These are phyloP conservation scores for Scaeva pyrastri DNA, from an alignment of 2,888 invertebrate species.

Conservation along the genomic window DNA sequence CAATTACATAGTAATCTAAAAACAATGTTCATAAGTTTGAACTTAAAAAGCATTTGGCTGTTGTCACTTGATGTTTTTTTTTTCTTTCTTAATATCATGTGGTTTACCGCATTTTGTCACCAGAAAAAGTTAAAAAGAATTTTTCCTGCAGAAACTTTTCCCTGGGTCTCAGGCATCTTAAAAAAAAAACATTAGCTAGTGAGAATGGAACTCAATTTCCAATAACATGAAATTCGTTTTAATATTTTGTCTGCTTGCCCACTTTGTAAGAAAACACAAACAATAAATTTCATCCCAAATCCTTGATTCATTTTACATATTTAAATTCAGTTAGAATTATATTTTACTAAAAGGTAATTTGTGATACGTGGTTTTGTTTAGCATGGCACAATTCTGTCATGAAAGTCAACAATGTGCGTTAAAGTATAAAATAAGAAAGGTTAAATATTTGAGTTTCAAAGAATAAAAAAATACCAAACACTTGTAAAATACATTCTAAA, in stretches of 20 bases:
- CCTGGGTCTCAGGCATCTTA: conserved; percentile 53
- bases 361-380: too few relatives aligned
- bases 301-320: neutral
- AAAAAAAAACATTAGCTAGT: conserved; percentile 50
- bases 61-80: conserved; percentile 54
- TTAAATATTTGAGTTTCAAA: too few relatives aligned
- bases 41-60: conserved; percentile 73
- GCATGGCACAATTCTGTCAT: too few relatives aligned
- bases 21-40: conserved; percentile 64
- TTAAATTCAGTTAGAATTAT: too few relatives aligned
- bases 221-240: conserved; percentile 71
- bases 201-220: conserved; percentile 53
- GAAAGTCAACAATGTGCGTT: too few relatives aligned
- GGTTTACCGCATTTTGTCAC: conserved; percentile 52
- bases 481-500: too few relatives aligned
- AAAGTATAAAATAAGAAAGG: too few relatives aligned
- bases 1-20: conserved; percentile 55
- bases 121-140: conserved; percentile 58
- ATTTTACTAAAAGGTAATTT: too few relatives aligned
- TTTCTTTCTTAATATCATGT: conserved; percentile 44
- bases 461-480: too few relatives aligned
- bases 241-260: conserved; percentile 39
- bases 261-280: neutral
- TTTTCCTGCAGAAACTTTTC: conserved; percentile 35
- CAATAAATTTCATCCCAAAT: neutral